Conservation (phyloP, 2,888 invertebrate genomes). For the Sarcophaga subvicina region DNA sequence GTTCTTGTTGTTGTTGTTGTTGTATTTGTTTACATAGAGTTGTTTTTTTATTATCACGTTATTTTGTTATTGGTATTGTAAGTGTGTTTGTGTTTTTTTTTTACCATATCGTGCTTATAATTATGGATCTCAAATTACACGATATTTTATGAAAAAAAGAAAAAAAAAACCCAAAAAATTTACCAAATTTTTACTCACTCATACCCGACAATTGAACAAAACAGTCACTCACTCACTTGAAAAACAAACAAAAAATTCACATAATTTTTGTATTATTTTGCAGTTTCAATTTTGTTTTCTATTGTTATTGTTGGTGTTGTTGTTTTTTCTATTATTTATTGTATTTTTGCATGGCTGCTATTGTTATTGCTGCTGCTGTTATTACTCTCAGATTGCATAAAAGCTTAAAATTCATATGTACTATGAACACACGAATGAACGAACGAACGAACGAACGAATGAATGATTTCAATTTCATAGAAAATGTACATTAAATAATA, state of each 20-base stretch:
- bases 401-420: constrained; percentile 26
- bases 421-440: too few species aligned
- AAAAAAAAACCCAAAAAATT: constrained; percentile 20
- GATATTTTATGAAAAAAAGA: constrained; percentile 10
- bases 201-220: not conserved
- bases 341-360: constrained; percentile 9
- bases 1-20: constrained; percentile 38
- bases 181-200: not conserved
- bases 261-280: constrained; percentile 18
- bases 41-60: constrained; percentile 45
- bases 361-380: not conserved
- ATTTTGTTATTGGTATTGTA: constrained; percentile 18
- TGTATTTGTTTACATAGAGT: constrained; percentile 19
- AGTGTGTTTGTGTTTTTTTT: not conserved
- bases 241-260: not conserved
- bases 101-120: constrained; percentile 58
- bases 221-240: constrained; percentile 28
- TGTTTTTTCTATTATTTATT: constrained; percentile 43
- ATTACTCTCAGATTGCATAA: constrained; percentile 38
- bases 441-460: constrained; percentile 1
- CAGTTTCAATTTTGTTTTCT: not conserved
- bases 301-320: not conserved
- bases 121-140: constrained; percentile 63
- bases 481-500: not conserved
- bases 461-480: constrained; percentile 42